Evolutionary conservation across 2,888 invertebrate species (phyloP).

Genomic region (Stegana nigrithorax): DNA sequence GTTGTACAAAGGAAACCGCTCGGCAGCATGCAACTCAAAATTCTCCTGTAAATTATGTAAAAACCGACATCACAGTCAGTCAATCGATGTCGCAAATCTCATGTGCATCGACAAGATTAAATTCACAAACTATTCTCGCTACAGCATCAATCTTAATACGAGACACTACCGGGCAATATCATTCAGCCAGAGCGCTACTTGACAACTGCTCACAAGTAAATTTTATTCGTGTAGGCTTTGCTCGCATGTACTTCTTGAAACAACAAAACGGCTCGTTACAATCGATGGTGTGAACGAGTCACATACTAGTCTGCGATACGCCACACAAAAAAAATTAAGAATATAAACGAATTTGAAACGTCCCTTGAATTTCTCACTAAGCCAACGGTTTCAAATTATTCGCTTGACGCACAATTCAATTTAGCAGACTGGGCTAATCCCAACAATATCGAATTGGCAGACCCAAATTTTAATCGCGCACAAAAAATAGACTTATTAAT

Average conservation of each 20-base stretch:
- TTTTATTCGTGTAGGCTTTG: background rate
- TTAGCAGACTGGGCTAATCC: conserved; percentile 17
- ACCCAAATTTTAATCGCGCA: conserved; percentile 17
- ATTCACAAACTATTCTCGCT: no score
- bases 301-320: background rate
- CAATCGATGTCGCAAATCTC: no score
- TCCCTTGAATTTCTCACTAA: background rate
- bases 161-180: no score
- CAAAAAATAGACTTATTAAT: conserved; percentile 22
- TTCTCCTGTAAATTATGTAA: background rate
- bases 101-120: no score
- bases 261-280: background rate
- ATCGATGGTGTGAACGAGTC: background rate
- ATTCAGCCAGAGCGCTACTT: no score
- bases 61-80: background rate
- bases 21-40: no score
- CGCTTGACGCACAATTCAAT: background rate
- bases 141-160: no score
- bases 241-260: background rate
- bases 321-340: no score
- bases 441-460: conserved; percentile 18
- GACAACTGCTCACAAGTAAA: no score
- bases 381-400: background rate
- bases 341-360: background rate
- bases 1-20: background rate